Conservation (phyloP, 2,797 vertebrate genomes). For the Chaunax sp. region DNA sequence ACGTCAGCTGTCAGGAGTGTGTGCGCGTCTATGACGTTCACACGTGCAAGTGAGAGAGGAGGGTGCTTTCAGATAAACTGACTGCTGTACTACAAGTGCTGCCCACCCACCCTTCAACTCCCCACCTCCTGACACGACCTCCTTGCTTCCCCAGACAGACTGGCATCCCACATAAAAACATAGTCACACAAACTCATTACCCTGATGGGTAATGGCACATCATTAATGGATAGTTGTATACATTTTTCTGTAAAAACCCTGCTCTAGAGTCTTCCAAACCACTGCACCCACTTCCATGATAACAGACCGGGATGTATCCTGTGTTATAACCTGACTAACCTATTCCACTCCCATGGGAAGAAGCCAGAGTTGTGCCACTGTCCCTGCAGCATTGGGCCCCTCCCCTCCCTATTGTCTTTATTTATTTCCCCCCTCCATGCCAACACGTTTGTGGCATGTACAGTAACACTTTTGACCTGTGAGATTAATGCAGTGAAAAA, state of each 20-base stretch:
- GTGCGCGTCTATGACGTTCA: slow-evolving; percentile 94
- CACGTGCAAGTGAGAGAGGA: slow-evolving; percentile 91
- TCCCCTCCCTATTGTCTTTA: slow-evolving; percentile 64
- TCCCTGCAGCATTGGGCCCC: slow-evolving; percentile 41
- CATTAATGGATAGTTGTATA: slow-evolving; percentile 51
- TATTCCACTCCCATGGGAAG: slow-evolving; percentile 35
- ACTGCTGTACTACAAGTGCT: slow-evolving; percentile 67
- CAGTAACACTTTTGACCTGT: slow-evolving; percentile 74
- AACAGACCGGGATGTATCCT: slow-evolving; percentile 25
- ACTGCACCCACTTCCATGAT: slow-evolving; percentile 19
- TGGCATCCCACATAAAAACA: slow-evolving; percentile 27
- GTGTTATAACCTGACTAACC: slow-evolving; percentile 14
- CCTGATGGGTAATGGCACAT: slow-evolving; percentile 64
- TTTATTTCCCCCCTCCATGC: slow-evolving; percentile 79
- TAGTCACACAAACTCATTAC: slow-evolving; percentile 43
- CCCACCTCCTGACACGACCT: slow-evolving; percentile 46
- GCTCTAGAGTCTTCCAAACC: slow-evolving; percentile 45
- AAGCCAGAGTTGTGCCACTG: slow-evolving; percentile 46
- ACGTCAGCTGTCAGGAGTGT: slow-evolving; percentile 97
- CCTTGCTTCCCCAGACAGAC: slow-evolving; percentile 29
- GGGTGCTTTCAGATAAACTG: slow-evolving; percentile 34
- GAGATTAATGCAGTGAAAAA: slow-evolving; percentile 75
- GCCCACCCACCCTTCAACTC: slow-evolving; percentile 23
- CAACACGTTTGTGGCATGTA: slow-evolving; percentile 62
- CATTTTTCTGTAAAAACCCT: slow-evolving; percentile 38